These are phyloP conservation scores for Ceyx melanurus DNA, from an alignment of 2,113 vertebrate species.

Conservation along the genomic window DNA sequence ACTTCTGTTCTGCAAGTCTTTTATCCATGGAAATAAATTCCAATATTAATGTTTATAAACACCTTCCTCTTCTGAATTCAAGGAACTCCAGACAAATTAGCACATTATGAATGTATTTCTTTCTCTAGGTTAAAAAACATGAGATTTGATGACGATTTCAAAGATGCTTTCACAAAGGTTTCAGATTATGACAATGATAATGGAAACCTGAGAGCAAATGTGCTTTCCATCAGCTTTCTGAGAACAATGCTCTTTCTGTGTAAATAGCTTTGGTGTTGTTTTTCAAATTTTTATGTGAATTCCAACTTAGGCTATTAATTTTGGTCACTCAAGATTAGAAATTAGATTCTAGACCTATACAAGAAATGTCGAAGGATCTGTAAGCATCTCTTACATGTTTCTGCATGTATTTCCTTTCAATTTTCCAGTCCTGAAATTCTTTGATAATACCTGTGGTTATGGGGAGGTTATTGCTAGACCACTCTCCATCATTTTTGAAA, in stretches of 20 bases:
- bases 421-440: neutral
- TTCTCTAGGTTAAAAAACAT: neutral
- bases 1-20: too few species aligned
- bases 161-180: neutral
- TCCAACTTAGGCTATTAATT: neutral
- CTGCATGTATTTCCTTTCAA: neutral
- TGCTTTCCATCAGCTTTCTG: neutral
- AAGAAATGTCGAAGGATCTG: neutral
- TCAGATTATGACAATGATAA: neutral
- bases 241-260: neutral
- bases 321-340: neutral
- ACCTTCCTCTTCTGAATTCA: neutral
- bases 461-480: too few species aligned
- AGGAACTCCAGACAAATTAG: neutral
- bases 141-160: neutral
- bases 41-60: neutral
- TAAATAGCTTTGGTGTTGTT: neutral
- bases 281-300: neutral
- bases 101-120: neutral
- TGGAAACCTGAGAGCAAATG: neutral
- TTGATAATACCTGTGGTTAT: neutral
- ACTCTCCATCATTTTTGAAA: too few species aligned
- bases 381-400: neutral
- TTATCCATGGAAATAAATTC: too few species aligned
- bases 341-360: neutral